Base-by-base conservation (phyloP, 2,797 vertebrate genomes). In the Gobionotothen gibberifrons region DNA sequence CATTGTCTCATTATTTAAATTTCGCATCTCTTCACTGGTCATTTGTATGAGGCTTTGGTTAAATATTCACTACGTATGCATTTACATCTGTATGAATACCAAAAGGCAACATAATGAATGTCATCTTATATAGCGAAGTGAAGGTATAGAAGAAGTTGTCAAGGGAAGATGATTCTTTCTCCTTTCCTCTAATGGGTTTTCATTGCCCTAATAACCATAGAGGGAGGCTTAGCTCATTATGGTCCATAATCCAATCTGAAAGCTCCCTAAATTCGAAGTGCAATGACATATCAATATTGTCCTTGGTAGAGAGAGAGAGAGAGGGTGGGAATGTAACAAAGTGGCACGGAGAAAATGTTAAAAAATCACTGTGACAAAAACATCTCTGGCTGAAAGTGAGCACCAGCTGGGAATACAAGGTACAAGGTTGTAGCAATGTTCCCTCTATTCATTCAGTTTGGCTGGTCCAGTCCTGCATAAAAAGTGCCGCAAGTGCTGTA, bases 181-280 rank as follows among this genome's bases (percentile, higher is more conserved):
- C 71, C 67, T 79, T 69, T 81, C 76, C 74, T 52, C 39, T 83
- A 84, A 86, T 39, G 29, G 78, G 81, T 87, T 36, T 88, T 83
- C 75, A 91, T 82, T 86, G 82, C 80, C 77, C 77, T 86, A 75
- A 76, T 82, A 87, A 86, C 76, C 77, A 78, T 58, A 76, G 74
- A 83, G 78, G 72, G 68, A 86, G 76, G 76, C 76, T 89, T 68
- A 86, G 87, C 81, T 90, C 87, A 89, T 90, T 91, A 88, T 64
- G 54, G 79, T 19, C 74, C 51, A 73, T 91, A 90, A 93, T 91
- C 87, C 89, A 88, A 75, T 89, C 82, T 86, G 72, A 66, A 78
- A 79, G 81, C 80, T 85, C 81, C 68, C 69, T 59, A 76, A 81
- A 73, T 82, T 86, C 76, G 65, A 72, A 68, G 77, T 51, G 66